Evolutionary conservation across 2,797 vertebrate genomes (phyloP).

Genomic region (Sarcoramphus papa): DNA sequence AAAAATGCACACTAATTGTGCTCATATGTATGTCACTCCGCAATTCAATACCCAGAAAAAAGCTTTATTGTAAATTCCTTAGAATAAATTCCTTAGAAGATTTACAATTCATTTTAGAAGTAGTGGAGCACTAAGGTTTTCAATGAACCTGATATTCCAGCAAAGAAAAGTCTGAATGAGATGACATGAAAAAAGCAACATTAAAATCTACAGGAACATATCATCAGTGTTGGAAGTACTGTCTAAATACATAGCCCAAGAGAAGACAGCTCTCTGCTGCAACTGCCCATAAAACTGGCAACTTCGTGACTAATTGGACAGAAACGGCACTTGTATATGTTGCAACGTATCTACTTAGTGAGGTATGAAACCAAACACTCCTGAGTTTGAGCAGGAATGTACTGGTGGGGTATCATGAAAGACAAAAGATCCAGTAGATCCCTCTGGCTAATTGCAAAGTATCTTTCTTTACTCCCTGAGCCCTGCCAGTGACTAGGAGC

Average conservation of each 20-base stretch:
- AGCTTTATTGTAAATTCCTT: background rate
- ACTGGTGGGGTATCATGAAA: background rate
- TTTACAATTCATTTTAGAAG: background rate
- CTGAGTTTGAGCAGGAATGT: background rate
- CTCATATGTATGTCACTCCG: background rate
- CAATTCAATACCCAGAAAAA: background rate
- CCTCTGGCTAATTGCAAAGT: background rate
- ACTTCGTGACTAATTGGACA: background rate
- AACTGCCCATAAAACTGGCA: background rate
- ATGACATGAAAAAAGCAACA: background rate
- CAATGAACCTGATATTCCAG: background rate
- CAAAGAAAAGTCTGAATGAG: background rate
- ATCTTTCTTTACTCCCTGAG: background rate
- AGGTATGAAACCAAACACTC: background rate
- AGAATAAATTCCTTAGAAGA: background rate
- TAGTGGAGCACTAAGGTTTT: background rate
- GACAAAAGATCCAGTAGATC: background rate
- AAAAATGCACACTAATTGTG: background rate
- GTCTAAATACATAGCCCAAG: background rate
- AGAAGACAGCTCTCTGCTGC: background rate
- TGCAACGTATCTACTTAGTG: background rate
- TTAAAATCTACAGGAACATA: background rate
- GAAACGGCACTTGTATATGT: background rate
- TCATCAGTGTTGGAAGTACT: background rate
- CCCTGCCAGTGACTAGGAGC: background rate